Percentiles rank a stretch among this genome's conserved stretches.
These are phyloP conservation scores for Tapirus terrestris DNA, from an alignment of 2,113 vertebrate species.

Conservation along the genomic window DNA sequence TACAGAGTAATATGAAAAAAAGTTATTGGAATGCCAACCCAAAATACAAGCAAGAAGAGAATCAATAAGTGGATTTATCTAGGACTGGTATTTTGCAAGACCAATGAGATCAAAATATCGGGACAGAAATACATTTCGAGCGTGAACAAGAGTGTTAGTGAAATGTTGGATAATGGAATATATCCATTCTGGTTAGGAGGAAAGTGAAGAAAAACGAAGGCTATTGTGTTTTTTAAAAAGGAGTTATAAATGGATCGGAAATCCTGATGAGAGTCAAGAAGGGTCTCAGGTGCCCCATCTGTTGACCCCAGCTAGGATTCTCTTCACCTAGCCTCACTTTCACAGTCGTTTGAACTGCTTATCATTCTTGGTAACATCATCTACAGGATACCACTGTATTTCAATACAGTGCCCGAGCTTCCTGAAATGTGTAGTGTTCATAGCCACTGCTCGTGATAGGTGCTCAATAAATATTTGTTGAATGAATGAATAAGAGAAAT, in stretches of 20 bases:
- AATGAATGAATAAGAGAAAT: background rate
- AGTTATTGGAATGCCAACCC: background rate
- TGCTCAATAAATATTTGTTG: background rate
- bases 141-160: background rate
- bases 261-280: background rate
- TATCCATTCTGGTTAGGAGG: background rate
- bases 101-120: background rate
- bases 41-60: background rate
- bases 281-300: background rate
- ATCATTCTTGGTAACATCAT: background rate
- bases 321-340: background rate
- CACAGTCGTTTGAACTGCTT: background rate
- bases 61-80: background rate
- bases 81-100: background rate
- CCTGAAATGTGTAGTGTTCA: too few relatives aligned
- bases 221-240: background rate
- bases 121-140: background rate
- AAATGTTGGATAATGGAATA: background rate
- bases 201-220: background rate
- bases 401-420: background rate
- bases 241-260: background rate
- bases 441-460: background rate
- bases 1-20: background rate
- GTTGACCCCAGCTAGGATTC: background rate
- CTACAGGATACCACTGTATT: fast-evolving